A percentile compares a stretch with the other conserved stretches of the same genome.
These are phyloP conservation scores for Scotopteryx bipunctaria DNA, from an alignment of 2,888 invertebrate species.

Conservation along the genomic window DNA sequence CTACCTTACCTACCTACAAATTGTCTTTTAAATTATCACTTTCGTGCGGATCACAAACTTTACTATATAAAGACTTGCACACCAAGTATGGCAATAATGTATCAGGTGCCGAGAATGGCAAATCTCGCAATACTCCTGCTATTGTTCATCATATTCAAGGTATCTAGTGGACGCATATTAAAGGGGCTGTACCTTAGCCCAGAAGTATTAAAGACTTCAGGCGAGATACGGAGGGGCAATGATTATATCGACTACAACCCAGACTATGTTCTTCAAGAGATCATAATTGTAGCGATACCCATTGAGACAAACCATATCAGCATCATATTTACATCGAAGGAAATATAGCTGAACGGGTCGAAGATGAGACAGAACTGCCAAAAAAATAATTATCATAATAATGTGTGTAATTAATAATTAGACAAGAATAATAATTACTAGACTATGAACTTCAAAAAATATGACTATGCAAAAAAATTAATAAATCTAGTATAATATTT, in stretches of 20 bases:
- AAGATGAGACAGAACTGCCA: too few species aligned
- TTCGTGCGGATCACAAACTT: too few species aligned
- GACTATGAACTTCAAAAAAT: too few species aligned
- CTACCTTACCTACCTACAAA: too few species aligned
- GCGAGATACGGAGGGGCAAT: slow-evolving; percentile 53
- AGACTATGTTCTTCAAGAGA: slow-evolving; percentile 40
- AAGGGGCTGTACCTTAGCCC: slow-evolving; percentile 61
- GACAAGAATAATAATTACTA: too few species aligned
- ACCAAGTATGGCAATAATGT: slow-evolving; percentile 29
- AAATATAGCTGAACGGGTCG: neutral
- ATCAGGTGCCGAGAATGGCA: slow-evolving; percentile 50
- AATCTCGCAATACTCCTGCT: slow-evolving; percentile 46
- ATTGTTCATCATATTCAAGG: slow-evolving; percentile 43
- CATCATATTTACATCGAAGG: slow-evolving; percentile 18
- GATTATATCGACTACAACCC: slow-evolving; percentile 66
- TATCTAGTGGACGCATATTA: slow-evolving; percentile 40
- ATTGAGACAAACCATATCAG: slow-evolving; percentile 19
- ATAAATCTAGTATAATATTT: too few species aligned
- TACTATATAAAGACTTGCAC: too few species aligned
- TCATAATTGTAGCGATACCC: slow-evolving; percentile 31
- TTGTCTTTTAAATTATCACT: slow-evolving; percentile 42
- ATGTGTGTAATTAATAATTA: too few species aligned
- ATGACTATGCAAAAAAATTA: too few species aligned
- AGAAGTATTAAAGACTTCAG: slow-evolving; percentile 56
- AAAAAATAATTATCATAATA: too few species aligned